Base-by-base conservation (phyloP, 2,113 vertebrate genomes). In the Leptosomus discolor region DNA sequence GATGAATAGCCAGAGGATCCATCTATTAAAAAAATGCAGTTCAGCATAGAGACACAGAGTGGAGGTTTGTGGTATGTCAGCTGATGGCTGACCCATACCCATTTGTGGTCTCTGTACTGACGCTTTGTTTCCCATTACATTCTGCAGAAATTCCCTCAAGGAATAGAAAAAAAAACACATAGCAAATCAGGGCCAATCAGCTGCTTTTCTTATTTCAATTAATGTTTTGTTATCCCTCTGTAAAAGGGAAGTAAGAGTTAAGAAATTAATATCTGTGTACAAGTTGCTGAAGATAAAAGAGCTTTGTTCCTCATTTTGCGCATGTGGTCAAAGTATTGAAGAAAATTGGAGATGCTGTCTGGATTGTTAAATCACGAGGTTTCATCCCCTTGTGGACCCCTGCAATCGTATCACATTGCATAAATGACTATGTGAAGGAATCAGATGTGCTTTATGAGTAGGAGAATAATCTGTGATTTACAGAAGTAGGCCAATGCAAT, bases 171-270 rank as follows among this genome's bases (percentile, higher is more conserved):
- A 88, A 90, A 88, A 90, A 1, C 34, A 30, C 39, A 26, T 4
- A 51, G 19, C 8, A 22, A 15, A 18, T 48, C 80, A 85, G 48
- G 65, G 30, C 19, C 0, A 34, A 80, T 95, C 96, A 97, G 87
- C 92, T 95, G 96, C 65, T 92, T 82, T 85, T 90, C 27, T 22
- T 48, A 73, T 39, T 91, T 96, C 87, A 96, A 96, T 94, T 58
- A 39, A 79, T 5, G 23, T 60, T 79, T 87, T 97, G 69, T 96
- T 93, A 39, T 34, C 20, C 9, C 22, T 60, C 27, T 65, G 63
- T 90, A 78, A 85, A 84, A 82, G 7, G 45, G 34, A 73, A 85
- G 26, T 15, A 78, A 79, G 29, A 46, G 12, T 51, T 60, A 85
- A 90, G 69, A 86, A 92, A 20, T 46, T 64, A 85, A 9, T 43